Evolutionary conservation across 2,797 vertebrate species (phyloP).

Genomic region (Oreortyx pictus): DNA sequence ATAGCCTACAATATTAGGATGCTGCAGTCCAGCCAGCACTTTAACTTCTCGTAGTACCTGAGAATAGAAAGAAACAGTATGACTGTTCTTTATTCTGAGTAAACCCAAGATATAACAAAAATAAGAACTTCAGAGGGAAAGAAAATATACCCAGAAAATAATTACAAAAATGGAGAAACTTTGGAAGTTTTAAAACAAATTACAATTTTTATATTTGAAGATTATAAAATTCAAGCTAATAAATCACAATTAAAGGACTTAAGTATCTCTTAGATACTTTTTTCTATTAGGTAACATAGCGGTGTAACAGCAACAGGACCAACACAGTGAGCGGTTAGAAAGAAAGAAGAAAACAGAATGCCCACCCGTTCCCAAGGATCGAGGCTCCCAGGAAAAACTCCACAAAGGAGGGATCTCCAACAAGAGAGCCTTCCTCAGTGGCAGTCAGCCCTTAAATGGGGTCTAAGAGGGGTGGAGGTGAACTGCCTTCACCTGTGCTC

Average conservation of each 20-base stretch:
- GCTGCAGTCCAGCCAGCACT: slow-evolving; percentile 93
- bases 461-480: too few relatives aligned
- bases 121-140: background rate
- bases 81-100: background rate
- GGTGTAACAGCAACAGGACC: too few relatives aligned
- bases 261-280: background rate
- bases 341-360: too few relatives aligned
- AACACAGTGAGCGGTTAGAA: too few relatives aligned
- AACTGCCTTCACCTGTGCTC: too few relatives aligned
- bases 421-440: too few relatives aligned
- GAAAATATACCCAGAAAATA: background rate
- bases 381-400: too few relatives aligned
- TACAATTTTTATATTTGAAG: background rate
- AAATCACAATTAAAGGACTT: background rate
- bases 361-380: too few relatives aligned
- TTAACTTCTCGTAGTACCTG: slow-evolving; percentile 97
- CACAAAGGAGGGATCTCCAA: too few relatives aligned
- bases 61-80: background rate
- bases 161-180: background rate
- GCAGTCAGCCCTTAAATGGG: too few relatives aligned
- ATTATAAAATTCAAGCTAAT: background rate
- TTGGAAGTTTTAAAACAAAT: background rate
- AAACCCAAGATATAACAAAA: background rate
- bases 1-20: slow-evolving; percentile 93
- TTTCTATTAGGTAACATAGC: background rate